phyloP scores from a whole-genome alignment of 2,888 invertebrate species.

The Lasioglossum pauxillum region DNA sequence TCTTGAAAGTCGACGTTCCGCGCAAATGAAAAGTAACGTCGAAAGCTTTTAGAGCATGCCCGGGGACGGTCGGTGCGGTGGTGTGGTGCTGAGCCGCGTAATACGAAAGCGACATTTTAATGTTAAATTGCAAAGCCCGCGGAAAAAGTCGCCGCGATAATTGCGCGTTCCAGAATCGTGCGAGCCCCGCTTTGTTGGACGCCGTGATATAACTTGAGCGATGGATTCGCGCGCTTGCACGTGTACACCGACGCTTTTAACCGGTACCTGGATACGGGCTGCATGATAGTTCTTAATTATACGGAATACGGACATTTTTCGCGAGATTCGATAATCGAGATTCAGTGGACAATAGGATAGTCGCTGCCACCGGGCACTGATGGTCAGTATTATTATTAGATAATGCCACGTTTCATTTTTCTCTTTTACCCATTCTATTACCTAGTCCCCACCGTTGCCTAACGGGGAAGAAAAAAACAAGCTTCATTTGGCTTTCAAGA shows the following conservation, averaged over 20 bases:
- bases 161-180: conserved; percentile 43
- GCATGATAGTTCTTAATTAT: background rate
- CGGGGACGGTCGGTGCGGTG: background rate
- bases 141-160: conserved; percentile 50
- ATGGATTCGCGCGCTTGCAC: conserved; percentile 36
- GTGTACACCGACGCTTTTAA: conserved; percentile 30
- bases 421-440: too few species aligned
- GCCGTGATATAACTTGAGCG: conserved; percentile 29
- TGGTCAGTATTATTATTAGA: too few species aligned
- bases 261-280: background rate
- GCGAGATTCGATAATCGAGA: background rate
- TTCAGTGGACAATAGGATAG: too few species aligned
- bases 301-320: background rate
- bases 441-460: too few species aligned
- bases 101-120: conserved; percentile 51
- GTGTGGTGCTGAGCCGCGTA: background rate
- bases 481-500: too few species aligned
- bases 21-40: conserved; percentile 52
- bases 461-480: too few species aligned
- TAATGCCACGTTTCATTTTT: too few species aligned
- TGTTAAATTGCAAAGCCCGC: conserved; percentile 46
- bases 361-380: too few species aligned
- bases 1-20: conserved; percentile 27
- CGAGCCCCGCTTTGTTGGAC: conserved; percentile 27
- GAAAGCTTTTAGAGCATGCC: conserved; percentile 57